phyloP scores from a whole-genome alignment of 1,140 invertebrate genomes.

The Drosophila lacertosa region DNA sequence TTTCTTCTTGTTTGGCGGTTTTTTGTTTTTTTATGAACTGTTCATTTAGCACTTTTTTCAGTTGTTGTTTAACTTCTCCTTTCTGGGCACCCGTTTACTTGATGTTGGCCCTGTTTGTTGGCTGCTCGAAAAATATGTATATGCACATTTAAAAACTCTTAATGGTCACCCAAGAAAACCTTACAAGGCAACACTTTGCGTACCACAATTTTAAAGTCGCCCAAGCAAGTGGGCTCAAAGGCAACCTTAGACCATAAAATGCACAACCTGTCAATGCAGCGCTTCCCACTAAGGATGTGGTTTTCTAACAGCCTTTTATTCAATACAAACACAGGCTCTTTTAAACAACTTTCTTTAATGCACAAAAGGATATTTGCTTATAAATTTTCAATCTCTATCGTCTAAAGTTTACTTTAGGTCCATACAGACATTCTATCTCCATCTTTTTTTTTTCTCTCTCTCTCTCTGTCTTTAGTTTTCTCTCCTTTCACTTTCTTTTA shows the following conservation, averaged over 20 bases:
- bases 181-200: too few species aligned
- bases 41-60: constrained; percentile 39
- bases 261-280: background rate
- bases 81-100: constrained; percentile 12
- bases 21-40: constrained; percentile 27
- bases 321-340: background rate
- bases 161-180: background rate
- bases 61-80: constrained; percentile 45
- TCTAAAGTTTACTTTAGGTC: too few species aligned
- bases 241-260: background rate
- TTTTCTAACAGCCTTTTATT: background rate
- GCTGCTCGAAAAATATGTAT: constrained; percentile 1
- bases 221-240: background rate
- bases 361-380: too few species aligned
- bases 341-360: too few species aligned
- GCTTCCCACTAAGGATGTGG: constrained; percentile 5
- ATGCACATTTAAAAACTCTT: too few species aligned
- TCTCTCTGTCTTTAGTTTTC: too few species aligned
- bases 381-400: too few species aligned
- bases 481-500: too few species aligned
- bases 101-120: background rate
- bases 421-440: too few species aligned
- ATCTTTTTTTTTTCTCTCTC: too few species aligned
- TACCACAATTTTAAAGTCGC: too few species aligned
- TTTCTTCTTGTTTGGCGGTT: constrained; percentile 14